Conservation (phyloP, 2,888 invertebrate species). For the Myopa testacea region DNA sequence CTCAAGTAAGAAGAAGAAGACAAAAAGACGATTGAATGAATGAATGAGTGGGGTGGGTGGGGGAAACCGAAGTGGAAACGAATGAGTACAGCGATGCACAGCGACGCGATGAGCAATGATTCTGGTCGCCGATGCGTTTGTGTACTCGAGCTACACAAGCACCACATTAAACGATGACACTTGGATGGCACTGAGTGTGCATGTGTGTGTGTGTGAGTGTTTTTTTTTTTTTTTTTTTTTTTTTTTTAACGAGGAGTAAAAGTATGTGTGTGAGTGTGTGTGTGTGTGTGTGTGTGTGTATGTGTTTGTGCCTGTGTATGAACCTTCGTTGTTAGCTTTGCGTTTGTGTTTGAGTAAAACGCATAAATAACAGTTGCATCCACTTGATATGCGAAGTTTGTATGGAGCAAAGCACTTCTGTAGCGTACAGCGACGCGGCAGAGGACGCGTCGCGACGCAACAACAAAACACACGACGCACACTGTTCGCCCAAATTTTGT, state of each 20-base stretch:
- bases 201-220: constrained; percentile 14
- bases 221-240: background rate
- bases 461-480: constrained; percentile 6
- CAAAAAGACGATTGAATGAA: too few species aligned
- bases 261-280: background rate
- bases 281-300: constrained; percentile 5
- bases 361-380: constrained; percentile 26
- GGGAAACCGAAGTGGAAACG: too few species aligned
- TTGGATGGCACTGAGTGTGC: background rate
- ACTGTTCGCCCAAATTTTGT: background rate
- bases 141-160: too few species aligned
- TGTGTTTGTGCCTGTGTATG: too few species aligned
- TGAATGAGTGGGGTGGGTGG: too few species aligned
- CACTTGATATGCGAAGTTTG: constrained; percentile 25
- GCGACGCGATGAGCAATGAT: too few species aligned
- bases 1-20: too few species aligned
- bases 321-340: background rate
- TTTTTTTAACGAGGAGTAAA: background rate
- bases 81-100: too few species aligned
- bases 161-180: too few species aligned
- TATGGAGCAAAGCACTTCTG: background rate
- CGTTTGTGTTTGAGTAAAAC: background rate
- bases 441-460: background rate
- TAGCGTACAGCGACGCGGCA: background rate
- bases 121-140: too few species aligned